Evolutionary conservation across 2,797 vertebrate genomes (phyloP), one percentile per base, ranked within the genome.

Genomic region (Poeciliopsis presidionis): DNA sequence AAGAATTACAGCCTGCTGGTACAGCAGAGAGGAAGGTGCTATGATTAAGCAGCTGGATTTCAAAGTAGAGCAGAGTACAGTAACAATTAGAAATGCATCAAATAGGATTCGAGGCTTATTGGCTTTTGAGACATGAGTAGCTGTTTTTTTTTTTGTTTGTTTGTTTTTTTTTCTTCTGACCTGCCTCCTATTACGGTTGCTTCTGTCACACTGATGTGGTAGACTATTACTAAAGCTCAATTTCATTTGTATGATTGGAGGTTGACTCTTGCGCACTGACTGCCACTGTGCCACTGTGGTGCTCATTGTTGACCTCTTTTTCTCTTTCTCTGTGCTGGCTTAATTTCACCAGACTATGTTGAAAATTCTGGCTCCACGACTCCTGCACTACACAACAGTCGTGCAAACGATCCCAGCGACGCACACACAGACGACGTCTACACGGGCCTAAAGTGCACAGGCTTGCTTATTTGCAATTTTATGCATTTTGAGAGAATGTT

Each of bases 281-380:
- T 67, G 70, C 73, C n/a, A 28, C 83, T 75, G 53, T 69, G 13
- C 43, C 43, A 46, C 22, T 46, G 67, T 7, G 13, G 5, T 81
- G 80, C 84, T 78, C 73, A 2, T 49, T 5, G 71, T 61, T 39
- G 81, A 86, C 82, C 81, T 81, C 75, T 45, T n/a, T 30, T 16
- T 3, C 75, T 88, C 87, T 47, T 74, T 33, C 14, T 14, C 14
- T 41, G 18, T 25, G 84, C 69, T 77, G 89, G 86, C 86, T 91
- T 89, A 41, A 89, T 92, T 92, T 91, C 86, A 91, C 87, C 87
- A 85, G 81, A 84, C 81, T 77, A 81, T 88, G 82, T 81, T 84
- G 81, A 87, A 78, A 71, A 80, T 59, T 74, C 86, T 74, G 77
- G 72, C 78, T 65, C 53, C 53, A 67, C 74, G 73, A 63, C 41